Evolutionary conservation across 2,888 invertebrate species (phyloP).

Genomic region (Heliothis peltigera): DNA sequence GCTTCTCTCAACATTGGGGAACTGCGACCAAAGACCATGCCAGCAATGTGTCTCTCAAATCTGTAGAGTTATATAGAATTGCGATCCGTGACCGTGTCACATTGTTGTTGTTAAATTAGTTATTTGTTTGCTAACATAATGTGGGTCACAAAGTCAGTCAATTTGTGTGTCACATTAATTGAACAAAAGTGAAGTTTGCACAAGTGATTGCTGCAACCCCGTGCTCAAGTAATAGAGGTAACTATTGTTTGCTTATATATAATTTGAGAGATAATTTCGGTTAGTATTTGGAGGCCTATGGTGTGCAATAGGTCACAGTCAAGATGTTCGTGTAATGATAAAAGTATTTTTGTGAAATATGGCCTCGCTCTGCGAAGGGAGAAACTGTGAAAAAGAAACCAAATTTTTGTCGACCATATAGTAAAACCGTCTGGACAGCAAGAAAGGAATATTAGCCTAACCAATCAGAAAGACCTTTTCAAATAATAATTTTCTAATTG

Average conservation of each 20-base stretch:
- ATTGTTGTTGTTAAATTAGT: constrained; percentile 15
- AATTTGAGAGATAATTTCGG: constrained; percentile 12
- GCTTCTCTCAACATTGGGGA: too few species aligned
- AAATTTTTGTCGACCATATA: neutral
- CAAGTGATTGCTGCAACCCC: neutral
- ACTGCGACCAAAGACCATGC: too few species aligned
- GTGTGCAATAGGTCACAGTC: constrained; percentile 1
- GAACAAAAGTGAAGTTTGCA: constrained; percentile 21
- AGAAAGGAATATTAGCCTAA: too few species aligned
- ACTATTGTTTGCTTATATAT: constrained; percentile 14
- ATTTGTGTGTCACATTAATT: constrained; percentile 23
- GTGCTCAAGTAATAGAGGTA: constrained; percentile 21
- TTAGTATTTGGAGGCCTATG: neutral
- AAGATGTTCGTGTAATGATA: neutral
- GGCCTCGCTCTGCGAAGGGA: neutral
- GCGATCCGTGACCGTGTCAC: constrained; percentile 1
- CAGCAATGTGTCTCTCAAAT: too few species aligned
- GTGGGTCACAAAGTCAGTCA: constrained; percentile 19
- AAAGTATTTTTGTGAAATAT: neutral
- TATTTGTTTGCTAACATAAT: constrained; percentile 24
- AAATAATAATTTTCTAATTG: neutral
- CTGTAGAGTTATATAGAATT: neutral
- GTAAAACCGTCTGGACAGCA: too few species aligned
- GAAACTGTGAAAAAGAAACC: neutral
- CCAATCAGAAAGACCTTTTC: too few species aligned